A percentile compares a stretch with the other conserved stretches of the same genome.
These are phyloP conservation scores for Platysteira castanea DNA, from an alignment of 2,113 vertebrate genomes.

Conservation along the genomic window DNA sequence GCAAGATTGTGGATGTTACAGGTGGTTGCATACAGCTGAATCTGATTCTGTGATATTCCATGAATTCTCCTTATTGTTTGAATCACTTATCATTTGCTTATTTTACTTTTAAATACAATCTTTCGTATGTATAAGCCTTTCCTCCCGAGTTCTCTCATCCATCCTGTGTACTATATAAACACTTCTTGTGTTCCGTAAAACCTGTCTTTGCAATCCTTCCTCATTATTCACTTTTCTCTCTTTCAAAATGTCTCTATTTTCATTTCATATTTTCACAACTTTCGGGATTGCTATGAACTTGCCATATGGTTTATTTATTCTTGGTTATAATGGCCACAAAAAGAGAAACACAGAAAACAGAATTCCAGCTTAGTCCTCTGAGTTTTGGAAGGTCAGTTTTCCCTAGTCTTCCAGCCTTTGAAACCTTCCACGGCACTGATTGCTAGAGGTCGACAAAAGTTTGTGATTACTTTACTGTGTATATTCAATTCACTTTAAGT, in stretches of 20 bases:
- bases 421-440: fast-evolving
- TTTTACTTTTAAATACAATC: background rate
- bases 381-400: background rate
- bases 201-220: background rate
- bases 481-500: background rate
- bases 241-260: background rate
- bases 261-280: background rate
- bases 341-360: background rate
- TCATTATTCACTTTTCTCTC: background rate
- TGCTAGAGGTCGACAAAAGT: background rate
- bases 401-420: background rate
- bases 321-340: background rate
- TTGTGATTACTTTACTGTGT: background rate
- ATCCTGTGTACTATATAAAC: background rate
- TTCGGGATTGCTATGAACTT: background rate
- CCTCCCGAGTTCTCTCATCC: background rate
- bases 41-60: background rate
- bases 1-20: background rate
- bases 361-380: background rate
- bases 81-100: background rate
- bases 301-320: background rate
- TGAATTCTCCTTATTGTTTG: background rate
- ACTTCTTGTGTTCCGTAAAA: background rate
- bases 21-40: background rate
- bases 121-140: background rate